These are phyloP conservation scores for Tylochromis polylepis DNA, from an alignment of 2,113 vertebrate genomes.

Conservation along the genomic window DNA sequence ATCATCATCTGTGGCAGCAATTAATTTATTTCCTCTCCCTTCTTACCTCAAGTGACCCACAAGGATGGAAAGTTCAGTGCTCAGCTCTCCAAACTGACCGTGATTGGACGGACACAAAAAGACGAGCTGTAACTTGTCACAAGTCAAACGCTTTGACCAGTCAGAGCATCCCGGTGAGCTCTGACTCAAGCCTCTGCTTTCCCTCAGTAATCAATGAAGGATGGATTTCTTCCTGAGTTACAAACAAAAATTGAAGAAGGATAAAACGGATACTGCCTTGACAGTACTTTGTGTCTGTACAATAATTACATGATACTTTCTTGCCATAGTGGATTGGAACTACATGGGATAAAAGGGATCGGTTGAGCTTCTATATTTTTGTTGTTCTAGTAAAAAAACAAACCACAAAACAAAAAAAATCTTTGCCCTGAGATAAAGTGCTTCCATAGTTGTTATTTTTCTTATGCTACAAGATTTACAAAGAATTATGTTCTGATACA, in stretches of 20 bases:
- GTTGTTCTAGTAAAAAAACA: not conserved
- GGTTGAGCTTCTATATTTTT: not conserved
- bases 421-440: slow-evolving; percentile 9
- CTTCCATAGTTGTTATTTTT: slow-evolving; percentile 16
- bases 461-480: not conserved
- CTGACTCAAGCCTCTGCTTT: not conserved
- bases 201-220: slow-evolving; percentile 7
- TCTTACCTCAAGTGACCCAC: slow-evolving; percentile 79
- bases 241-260: slow-evolving; percentile 6
- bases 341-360: not conserved
- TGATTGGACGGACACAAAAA: slow-evolving; percentile 75
- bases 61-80: slow-evolving; percentile 86
- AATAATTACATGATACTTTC: not conserved
- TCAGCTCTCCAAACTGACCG: slow-evolving; percentile 85
- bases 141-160: not conserved
- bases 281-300: not conserved
- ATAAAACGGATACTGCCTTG: not conserved
- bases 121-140: slow-evolving; percentile 79
- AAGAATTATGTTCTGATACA: slow-evolving; percentile 29
- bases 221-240: slow-evolving; percentile 9
- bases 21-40: not conserved
- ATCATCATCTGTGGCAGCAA: not conserved
- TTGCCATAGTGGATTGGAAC: not conserved
- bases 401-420: not conserved
- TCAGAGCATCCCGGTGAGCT: not conserved